Conservation (phyloP, 1,140 invertebrate genomes). For the Drosophila pruinosa region DNA sequence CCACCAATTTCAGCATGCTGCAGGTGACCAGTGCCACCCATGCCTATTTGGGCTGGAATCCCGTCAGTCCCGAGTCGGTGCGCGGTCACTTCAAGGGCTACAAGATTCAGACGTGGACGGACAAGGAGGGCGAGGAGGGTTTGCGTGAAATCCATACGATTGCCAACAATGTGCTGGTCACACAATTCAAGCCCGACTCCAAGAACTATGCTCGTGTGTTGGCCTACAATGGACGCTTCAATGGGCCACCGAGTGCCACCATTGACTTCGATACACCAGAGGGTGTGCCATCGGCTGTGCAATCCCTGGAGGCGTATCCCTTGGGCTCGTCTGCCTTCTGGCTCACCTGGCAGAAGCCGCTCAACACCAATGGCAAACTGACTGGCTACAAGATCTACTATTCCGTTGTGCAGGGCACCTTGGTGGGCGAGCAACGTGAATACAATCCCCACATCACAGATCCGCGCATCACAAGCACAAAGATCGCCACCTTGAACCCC, state of each 20-base stretch:
- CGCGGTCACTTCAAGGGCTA: constrained; percentile 97
- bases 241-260: constrained; percentile 93
- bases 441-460: constrained; percentile 90
- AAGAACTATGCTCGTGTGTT: constrained; percentile 95
- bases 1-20: constrained; percentile 92
- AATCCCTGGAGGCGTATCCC: constrained; percentile 90
- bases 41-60: constrained; percentile 92
- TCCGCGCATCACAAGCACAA: constrained; percentile 90
- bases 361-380: constrained; percentile 95
- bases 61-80: constrained; percentile 89
- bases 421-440: constrained; percentile 87
- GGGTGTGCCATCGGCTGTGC: constrained; percentile 95
- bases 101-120: constrained; percentile 97
- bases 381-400: constrained; percentile 97
- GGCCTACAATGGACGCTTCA: constrained; percentile 95
- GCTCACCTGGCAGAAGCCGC: constrained; percentile 95
- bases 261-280: constrained; percentile 95
- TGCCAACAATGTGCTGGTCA: constrained; percentile 87
- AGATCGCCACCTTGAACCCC: constrained; percentile 92
- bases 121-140: constrained; percentile 89
- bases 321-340: constrained; percentile 94
- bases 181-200: constrained; percentile 94
- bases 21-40: constrained; percentile 89
- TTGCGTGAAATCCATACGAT: constrained; percentile 91
- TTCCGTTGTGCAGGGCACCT: constrained; percentile 90